Evolutionary conservation across 2,113 vertebrate genomes (phyloP).

Genomic region (Hylia prasina): DNA sequence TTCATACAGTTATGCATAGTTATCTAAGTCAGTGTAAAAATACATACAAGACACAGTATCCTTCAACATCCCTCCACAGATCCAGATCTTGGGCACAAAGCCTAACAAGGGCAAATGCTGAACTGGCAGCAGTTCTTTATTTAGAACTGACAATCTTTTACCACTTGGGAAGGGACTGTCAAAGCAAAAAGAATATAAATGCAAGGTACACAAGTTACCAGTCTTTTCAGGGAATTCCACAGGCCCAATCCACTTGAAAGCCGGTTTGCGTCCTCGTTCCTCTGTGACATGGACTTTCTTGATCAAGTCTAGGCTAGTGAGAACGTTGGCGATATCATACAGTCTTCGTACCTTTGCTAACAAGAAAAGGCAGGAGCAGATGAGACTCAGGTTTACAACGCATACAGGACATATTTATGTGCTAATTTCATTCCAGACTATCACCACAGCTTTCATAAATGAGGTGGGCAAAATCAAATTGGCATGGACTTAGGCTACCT

Average conservation of each 20-base stretch:
- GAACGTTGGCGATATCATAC: slow-evolving; percentile 92
- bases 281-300: slow-evolving; percentile 88
- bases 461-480: not conserved
- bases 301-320: slow-evolving; percentile 89
- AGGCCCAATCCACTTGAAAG: slow-evolving; percentile 92
- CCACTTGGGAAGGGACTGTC: not conserved
- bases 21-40: not conserved
- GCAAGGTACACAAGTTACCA: slow-evolving; percentile 22
- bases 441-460: not conserved
- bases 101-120: not conserved
- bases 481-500: not conserved
- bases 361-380: not conserved
- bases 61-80: not conserved
- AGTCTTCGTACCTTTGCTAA: slow-evolving; percentile 91
- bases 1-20: not conserved
- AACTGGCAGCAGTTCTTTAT: not conserved
- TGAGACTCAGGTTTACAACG: not conserved
- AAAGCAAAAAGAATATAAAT: not conserved
- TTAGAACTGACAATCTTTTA: too few relatives aligned
- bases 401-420: not conserved
- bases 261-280: slow-evolving; percentile 86
- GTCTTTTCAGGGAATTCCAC: slow-evolving; percentile 73
- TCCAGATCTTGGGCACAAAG: not conserved
- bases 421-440: not conserved
- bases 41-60: not conserved